These are phyloP conservation scores for Ischnura elegans DNA, from an alignment of 2,888 invertebrate species.

Conservation along the genomic window DNA sequence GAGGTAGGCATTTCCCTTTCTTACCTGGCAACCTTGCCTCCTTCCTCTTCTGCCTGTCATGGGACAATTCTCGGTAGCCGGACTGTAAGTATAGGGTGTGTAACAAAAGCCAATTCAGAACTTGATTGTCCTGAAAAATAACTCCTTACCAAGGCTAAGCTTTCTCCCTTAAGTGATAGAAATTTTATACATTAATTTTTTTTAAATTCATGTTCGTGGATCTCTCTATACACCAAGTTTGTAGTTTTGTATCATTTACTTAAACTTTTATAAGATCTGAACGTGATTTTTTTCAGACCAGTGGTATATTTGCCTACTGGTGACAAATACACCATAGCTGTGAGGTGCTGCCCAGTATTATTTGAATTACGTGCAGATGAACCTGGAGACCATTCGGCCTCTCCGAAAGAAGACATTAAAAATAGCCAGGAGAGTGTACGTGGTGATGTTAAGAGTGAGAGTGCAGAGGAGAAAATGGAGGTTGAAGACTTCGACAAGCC, in stretches of 20 bases:
- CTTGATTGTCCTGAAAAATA: no score
- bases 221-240: not conserved
- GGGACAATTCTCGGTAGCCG: no score
- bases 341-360: slow-evolving; percentile 88
- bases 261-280: not conserved
- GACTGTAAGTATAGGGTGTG: no score
- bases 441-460: not conserved
- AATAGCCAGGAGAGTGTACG: not conserved
- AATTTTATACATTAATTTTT: no score
- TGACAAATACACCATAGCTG: slow-evolving; percentile 90
- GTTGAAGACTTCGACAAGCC: not conserved
- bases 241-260: not conserved
- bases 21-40: no score
- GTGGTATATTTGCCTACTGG: slow-evolving; percentile 88
- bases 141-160: no score
- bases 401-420: not conserved
- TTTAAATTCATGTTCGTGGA: not conserved
- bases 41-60: no score
- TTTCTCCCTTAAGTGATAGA: no score
- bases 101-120: no score
- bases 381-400: not conserved
- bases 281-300: slow-evolving; percentile 81
- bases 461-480: slow-evolving; percentile 35
- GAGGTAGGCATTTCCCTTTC: no score
- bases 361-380: slow-evolving; percentile 80